Conservation (phyloP, 2,888 invertebrate genomes). For the Eremobia ochroleuca region DNA sequence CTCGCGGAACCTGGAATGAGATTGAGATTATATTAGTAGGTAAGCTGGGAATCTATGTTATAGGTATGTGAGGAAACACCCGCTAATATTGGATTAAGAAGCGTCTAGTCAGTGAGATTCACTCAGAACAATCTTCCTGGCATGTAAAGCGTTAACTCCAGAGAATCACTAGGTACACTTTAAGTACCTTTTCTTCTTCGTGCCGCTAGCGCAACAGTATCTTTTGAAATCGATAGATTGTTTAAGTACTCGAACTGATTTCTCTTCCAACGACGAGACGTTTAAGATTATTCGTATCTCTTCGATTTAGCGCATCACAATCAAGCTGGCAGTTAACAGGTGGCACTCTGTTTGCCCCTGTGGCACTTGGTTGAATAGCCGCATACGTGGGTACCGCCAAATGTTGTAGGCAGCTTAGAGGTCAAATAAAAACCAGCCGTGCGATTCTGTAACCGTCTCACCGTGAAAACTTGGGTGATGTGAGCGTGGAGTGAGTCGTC, state of each 20-base stretch:
- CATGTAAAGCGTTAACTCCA: not conserved
- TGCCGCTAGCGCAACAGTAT: not conserved
- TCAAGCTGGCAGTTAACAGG: not conserved
- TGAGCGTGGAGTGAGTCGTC: too few species aligned
- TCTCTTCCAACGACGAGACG: not conserved
- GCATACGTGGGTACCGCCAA: not conserved
- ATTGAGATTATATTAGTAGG: not conserved
- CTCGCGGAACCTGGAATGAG: conserved; percentile 92
- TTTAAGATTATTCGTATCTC: not conserved
- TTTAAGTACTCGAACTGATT: not conserved
- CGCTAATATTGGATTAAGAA: not conserved
- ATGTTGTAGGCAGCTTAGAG: not conserved
- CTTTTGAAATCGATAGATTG: not conserved
- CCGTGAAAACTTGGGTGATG: too few species aligned
- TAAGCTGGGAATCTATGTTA: too few species aligned
- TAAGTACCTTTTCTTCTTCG: too few species aligned
- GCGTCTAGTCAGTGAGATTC: not conserved
- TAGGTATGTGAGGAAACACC: too few species aligned
- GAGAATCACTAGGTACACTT: too few species aligned
- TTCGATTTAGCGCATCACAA: not conserved
- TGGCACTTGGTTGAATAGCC: not conserved
- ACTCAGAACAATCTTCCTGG: not conserved
- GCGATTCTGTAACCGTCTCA: too few species aligned
- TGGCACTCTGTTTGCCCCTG: not conserved
- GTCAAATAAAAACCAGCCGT: too few species aligned